Percentiles rank a stretch among this genome's conserved stretches.
phyloP scores from a whole-genome alignment of 2,888 invertebrate species.

The Tipula helvola region DNA sequence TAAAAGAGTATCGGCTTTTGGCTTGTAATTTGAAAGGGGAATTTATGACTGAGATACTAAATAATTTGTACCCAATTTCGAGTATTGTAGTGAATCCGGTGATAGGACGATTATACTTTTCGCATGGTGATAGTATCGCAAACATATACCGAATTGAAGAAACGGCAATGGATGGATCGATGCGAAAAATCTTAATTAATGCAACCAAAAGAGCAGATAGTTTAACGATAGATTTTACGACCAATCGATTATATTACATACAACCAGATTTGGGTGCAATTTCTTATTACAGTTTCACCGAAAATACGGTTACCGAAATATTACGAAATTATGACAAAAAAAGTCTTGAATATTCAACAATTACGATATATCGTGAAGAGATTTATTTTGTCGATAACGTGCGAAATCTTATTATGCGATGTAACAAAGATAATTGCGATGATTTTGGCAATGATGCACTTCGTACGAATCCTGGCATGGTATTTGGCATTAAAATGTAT shows the following conservation, averaged over 20 bases:
- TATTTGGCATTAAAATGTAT: constrained; percentile 56
- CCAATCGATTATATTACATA: constrained; percentile 59
- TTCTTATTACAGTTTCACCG: constrained; percentile 44
- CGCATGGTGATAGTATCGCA: constrained; percentile 35
- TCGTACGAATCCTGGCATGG: constrained; percentile 47
- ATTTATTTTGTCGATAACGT: constrained; percentile 58
- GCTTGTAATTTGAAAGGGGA: constrained; percentile 62
- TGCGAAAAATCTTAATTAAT: constrained; percentile 27
- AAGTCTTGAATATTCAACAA: constrained; percentile 16
- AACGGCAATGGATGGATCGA: constrained; percentile 54
- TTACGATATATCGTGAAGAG: constrained; percentile 49
- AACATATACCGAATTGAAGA: constrained; percentile 40
- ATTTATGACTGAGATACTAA: constrained; percentile 41
- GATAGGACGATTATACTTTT: constrained; percentile 45
- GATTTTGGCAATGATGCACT: constrained; percentile 32
- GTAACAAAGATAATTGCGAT: constrained; percentile 44
- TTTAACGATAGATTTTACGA: constrained; percentile 46
- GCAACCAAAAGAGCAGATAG: constrained; percentile 37
- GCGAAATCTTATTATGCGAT: constrained; percentile 46
- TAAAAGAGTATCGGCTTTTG: constrained; percentile 42
- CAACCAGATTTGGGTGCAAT: constrained; percentile 42
- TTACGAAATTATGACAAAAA: neutral
- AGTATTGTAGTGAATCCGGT: constrained; percentile 60
- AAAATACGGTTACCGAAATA: neutral
- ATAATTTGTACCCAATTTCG: constrained; percentile 37